A percentile compares a stretch with the other conserved stretches of the same genome.
Conservation (phyloP, 2,113 vertebrate species). For the Empidonax traillii region DNA sequence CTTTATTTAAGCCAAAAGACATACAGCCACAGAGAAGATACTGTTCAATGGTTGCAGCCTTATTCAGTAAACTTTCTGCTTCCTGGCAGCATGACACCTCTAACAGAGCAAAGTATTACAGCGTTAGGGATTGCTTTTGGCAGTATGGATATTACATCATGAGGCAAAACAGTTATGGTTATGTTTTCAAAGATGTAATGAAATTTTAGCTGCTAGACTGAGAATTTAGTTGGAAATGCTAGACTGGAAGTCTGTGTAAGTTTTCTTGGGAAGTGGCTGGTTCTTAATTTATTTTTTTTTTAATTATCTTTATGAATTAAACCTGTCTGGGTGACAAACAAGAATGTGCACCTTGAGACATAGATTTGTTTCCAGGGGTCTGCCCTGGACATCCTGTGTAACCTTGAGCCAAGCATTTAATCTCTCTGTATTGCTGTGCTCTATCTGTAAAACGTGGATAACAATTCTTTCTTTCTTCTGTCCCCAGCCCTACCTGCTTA, state of each 20-base stretch:
- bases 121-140: neutral
- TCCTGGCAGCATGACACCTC: neutral
- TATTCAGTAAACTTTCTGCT: neutral
- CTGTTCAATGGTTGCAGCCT: constrained; percentile 9
- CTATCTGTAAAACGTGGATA: neutral
- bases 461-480: constrained; percentile 8
- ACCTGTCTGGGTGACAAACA: neutral
- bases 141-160: neutral
- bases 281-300: neutral
- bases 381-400: neutral
- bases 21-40: constrained; percentile 47
- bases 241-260: neutral
- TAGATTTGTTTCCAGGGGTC: neutral
- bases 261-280: neutral
- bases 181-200: constrained; percentile 30
- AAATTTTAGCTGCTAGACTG: constrained; percentile 1
- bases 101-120: neutral
- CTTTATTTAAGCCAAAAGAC: constrained; percentile 45
- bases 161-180: neutral
- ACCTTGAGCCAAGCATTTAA: neutral
- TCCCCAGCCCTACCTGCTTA: neutral
- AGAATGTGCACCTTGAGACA: neutral
- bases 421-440: neutral
- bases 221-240: neutral
- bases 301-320: neutral